Evolutionary conservation across 2,797 vertebrate species (phyloP), one percentile per base, ranked within the genome.

Genomic region (Intellagama lesueurii): DNA sequence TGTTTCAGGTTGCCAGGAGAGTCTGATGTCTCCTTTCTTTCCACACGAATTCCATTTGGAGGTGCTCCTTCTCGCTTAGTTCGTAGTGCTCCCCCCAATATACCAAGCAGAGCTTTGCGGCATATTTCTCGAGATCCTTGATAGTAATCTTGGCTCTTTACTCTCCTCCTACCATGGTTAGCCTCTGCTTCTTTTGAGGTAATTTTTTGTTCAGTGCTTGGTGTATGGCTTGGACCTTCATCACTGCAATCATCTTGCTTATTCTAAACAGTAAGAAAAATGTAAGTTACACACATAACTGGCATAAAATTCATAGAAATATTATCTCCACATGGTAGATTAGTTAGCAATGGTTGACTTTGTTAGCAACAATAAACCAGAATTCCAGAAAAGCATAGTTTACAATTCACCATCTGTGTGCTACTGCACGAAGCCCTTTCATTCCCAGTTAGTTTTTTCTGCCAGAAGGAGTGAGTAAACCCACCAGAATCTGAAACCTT

Each of bases 21-120:
- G 11, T 30, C 70, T 52, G 28, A n/a, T 17, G 81, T 60, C 14
- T 72, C 90, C 83, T 88, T 90, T 88, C 44, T 60, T 4, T 81
- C 91, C 77, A 69, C 78, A 4, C 24, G 5, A 85, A 17, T 84
- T 16, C 86, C 66, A 78, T 87, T 90, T 49, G 70, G 79, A 80
- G 30, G 47, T 14, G 52, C 1, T 5, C 28, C 7, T 30, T 84
- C 85, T 84, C 86, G 91, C 60, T 79, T 87, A 81, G 87, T 90
- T 86, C 85, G 75, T 69, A 93, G 28, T 0, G 95, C 88, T 40
- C 84, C 93, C 60, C 95, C 94, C 16, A 96, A 78, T 70, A 92
- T 92, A 47, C 94, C 90, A 40, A 72, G 92, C 87, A 95, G 89
- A 22, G 94, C 96, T 89, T 91, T 94, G 72, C 93, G 85, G 69